phyloP scores from a whole-genome alignment of 2,888 invertebrate genomes.

The Apamea crenata region DNA sequence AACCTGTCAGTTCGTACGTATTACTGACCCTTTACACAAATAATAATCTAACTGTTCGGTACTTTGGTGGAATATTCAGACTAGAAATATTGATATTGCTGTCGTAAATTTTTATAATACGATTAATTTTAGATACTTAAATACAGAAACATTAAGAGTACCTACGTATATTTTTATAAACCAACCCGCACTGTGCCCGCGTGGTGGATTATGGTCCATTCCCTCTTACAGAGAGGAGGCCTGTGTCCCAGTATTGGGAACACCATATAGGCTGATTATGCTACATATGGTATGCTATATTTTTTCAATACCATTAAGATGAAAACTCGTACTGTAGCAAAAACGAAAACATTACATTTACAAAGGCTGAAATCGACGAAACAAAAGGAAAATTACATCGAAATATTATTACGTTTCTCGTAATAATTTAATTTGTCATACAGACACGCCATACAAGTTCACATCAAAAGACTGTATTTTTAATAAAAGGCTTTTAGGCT shows the following conservation, averaged over 20 bases:
- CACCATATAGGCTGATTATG: not conserved
- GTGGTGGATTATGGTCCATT: no score
- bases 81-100: not conserved
- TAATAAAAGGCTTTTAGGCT: constrained; percentile 34
- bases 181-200: not conserved
- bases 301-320: not conserved
- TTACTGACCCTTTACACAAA: constrained; percentile 36
- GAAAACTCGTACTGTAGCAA: not conserved
- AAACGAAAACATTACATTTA: not conserved
- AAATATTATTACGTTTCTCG: constrained; percentile 10
- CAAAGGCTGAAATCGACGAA: not conserved
- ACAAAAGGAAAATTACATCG: not conserved
- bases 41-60: constrained; percentile 5
- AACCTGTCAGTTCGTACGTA: constrained; percentile 31
- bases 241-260: not conserved
- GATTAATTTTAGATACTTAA: not conserved
- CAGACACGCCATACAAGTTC: constrained; percentile 26
- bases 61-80: not conserved
- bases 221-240: not conserved
- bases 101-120: not conserved
- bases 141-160: not conserved
- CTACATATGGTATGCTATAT: not conserved
- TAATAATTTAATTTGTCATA: constrained; percentile 44
- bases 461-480: constrained; percentile 48
- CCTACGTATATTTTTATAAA: not conserved